Evolutionary conservation across 1,140 invertebrate species (phyloP), one percentile per base, ranked within the genome.

Genomic region (Pseudoatta argentina): DNA sequence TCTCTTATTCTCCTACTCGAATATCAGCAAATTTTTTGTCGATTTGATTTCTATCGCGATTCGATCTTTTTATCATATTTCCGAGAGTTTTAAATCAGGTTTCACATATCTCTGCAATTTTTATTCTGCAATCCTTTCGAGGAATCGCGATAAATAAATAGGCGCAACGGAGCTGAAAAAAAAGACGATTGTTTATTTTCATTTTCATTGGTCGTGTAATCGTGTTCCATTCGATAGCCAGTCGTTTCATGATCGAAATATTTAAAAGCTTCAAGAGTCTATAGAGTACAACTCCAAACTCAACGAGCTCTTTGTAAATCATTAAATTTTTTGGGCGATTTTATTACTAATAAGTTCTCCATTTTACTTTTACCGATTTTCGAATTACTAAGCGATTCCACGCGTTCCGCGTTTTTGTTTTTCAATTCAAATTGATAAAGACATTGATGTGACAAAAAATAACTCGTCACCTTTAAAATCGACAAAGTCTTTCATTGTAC

Each of bases 121-220:
- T 57, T n/a, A 4, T 30, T 4, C 30, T 30, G 5, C 30, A 30
- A 30, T 14, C 4, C n/a, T 1, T 34, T 21, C 18, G 30, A 55
- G 18, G n/a, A 34, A 34, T 10, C 10, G 18, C 51, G 27, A 1
- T 5, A 48, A 71, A 55, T n/a, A 57, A 34, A 75, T 57, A 53
- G 6, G 6, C 3, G 27, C 72, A 8, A n/a, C 16, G 14, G 51
- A 16, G 48, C 48, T 51, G 48, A 16, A 12, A 55, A 27, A 10
- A 75, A 57, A 75, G 53, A 14, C 71, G 27, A 39, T 24, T 12
- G 27, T 73, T n/a, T 5, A 75, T 75, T 75, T 30, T 34, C 14
- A 34, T 57, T 75, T 71, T 57, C 12, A 53, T 21, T n/a, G 51
- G 7, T 4, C 53, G 6, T 14, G 8, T 34, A 55, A 55, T 55